These are phyloP conservation scores for Brachionus rubens DNA, from an alignment of 1,140 invertebrate species.

Conservation along the genomic window DNA sequence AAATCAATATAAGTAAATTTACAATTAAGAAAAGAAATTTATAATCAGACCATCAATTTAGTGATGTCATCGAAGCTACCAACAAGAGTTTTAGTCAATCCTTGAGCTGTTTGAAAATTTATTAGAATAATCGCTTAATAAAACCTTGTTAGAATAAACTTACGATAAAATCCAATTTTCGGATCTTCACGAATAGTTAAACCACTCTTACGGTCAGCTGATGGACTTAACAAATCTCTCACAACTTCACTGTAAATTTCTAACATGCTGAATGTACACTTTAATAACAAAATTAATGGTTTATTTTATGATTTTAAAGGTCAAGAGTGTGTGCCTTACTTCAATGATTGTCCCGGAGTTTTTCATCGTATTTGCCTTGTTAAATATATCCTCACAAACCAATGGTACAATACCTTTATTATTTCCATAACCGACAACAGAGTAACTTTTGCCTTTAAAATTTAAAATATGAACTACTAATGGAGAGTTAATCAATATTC, in stretches of 20 bases:
- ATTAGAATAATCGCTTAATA: too few relatives aligned
- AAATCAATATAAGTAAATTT: constrained; percentile 52
- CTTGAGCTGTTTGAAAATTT: constrained; percentile 61
- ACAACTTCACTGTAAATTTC: constrained; percentile 70
- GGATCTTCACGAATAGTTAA: constrained; percentile 67
- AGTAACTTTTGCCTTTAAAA: constrained; percentile 68
- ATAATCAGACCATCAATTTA: constrained; percentile 57
- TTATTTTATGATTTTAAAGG: too few relatives aligned
- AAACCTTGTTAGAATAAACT: too few relatives aligned
- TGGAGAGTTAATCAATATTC: too few relatives aligned
- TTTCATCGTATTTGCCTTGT: constrained; percentile 59
- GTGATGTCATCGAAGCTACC: constrained; percentile 64
- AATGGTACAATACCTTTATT: constrained; percentile 77
- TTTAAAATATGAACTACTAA: too few relatives aligned
- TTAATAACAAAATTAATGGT: too few relatives aligned
- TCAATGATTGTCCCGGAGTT: constrained; percentile 19
- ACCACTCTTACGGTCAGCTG: constrained; percentile 60
- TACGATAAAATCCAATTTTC: constrained; percentile 67
- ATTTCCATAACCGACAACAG: constrained; percentile 69
- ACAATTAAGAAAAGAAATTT: not conserved
- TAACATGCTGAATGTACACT: constrained; percentile 64
- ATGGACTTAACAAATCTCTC: constrained; percentile 63
- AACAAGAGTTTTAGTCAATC: constrained; percentile 62
- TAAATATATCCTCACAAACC: constrained; percentile 77
- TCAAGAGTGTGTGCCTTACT: too few relatives aligned